A percentile compares a stretch with the other conserved stretches of the same genome.
phyloP scores from a whole-genome alignment of 35 echinoderm and acorn worm genomes.

The Ophiothrix spiculata region DNA sequence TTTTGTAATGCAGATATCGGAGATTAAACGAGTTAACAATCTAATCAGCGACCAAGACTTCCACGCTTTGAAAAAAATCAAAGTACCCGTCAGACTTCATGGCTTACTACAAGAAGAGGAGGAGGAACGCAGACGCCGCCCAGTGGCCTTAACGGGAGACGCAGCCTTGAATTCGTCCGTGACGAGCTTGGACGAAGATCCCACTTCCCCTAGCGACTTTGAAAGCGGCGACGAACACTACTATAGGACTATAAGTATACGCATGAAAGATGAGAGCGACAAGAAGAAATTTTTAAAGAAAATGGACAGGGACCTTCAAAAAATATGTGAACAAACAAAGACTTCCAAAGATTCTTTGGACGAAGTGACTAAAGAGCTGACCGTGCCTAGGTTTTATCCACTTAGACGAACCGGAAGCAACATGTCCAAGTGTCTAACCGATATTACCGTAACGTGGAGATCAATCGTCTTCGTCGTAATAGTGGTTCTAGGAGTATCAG shows the following conservation, averaged over 20 bases:
- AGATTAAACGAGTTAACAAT: slow-evolving; percentile 74
- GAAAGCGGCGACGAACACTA: slow-evolving; percentile 40
- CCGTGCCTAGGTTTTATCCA: slow-evolving; percentile 51
- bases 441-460: slow-evolving; percentile 36
- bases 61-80: slow-evolving; percentile 42
- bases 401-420: slow-evolving; percentile 12
- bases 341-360: slow-evolving; percentile 62
- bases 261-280: slow-evolving; percentile 33
- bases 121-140: slow-evolving; percentile 29
- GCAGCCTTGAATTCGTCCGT: background rate
- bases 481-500: background rate
- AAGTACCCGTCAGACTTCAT: slow-evolving; percentile 58
- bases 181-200: background rate
- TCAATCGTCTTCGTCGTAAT: slow-evolving; percentile 35
- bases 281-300: slow-evolving; percentile 50
- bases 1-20: slow-evolving; percentile 56
- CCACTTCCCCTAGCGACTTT: background rate
- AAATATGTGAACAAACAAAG: slow-evolving; percentile 50
- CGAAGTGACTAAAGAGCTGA: slow-evolving; percentile 58
- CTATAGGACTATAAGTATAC: slow-evolving; percentile 65
- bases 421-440: slow-evolving; percentile 4
- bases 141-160: background rate
- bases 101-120: slow-evolving; percentile 60
- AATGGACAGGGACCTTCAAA: slow-evolving; percentile 71
- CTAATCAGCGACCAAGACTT: slow-evolving; percentile 76